These are phyloP conservation scores for Ailurus styani DNA, from an alignment of 2,113 vertebrate genomes.

Conservation along the genomic window DNA sequence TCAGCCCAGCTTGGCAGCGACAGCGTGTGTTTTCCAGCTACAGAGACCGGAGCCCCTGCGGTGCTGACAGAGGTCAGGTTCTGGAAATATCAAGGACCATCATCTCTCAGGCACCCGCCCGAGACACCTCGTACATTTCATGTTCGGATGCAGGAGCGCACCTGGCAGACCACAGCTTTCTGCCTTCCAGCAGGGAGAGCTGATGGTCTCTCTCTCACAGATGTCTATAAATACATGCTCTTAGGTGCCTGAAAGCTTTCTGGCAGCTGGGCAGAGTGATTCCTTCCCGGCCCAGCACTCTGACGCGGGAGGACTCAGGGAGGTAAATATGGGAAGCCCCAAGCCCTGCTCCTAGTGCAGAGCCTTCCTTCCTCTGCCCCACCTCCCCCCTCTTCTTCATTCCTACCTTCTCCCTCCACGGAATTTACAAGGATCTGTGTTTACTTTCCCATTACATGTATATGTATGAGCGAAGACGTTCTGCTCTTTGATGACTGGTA, in stretches of 20 bases:
- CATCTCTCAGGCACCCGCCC: background rate
- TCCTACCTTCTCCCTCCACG: background rate
- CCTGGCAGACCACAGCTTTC: slow-evolving; percentile 35
- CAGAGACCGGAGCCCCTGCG: background rate
- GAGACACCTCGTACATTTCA: background rate
- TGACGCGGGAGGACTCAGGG: background rate
- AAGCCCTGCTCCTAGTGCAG: background rate
- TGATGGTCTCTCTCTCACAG: background rate
- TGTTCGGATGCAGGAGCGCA: background rate
- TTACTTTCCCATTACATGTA: background rate
- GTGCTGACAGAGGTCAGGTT: slow-evolving; percentile 55
- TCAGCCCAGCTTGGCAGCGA: background rate
- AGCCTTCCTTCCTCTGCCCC: background rate
- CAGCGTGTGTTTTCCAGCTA: background rate
- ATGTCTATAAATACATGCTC: background rate
- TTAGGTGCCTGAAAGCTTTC: background rate
- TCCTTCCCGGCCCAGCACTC: background rate
- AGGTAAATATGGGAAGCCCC: background rate
- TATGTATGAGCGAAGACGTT: background rate
- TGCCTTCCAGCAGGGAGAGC: slow-evolving; percentile 9
- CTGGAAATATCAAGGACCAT: background rate
- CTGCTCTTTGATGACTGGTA: background rate
- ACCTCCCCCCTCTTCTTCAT: background rate
- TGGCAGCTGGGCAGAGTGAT: background rate
- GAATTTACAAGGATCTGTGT: background rate